A percentile compares a stretch with the other conserved stretches of the same genome.
Evolutionary conservation across 1,140 invertebrate genomes (phyloP).

Genomic region (Drosophila willistoni): DNA sequence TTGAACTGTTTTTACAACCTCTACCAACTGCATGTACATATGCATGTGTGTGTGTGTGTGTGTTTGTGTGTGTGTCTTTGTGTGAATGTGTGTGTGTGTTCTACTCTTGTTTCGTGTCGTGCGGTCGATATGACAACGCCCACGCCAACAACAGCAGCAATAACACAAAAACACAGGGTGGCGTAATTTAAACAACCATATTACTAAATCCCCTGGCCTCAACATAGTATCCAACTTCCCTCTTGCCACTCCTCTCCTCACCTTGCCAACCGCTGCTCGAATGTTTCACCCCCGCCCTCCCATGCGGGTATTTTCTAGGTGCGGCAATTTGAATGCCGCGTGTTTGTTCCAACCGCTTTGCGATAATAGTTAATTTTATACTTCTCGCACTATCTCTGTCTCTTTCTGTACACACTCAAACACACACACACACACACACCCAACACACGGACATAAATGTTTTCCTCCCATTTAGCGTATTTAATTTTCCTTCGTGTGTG

Average conservation of each 20-base stretch:
- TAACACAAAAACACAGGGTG: constrained; percentile 29
- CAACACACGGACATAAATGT: constrained; percentile 51
- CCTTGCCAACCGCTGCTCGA: background rate
- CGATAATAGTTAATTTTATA: constrained; percentile 80
- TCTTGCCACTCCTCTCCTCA: background rate
- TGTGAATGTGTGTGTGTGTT: constrained; percentile 35
- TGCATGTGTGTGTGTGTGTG: constrained; percentile 34
- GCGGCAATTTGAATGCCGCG: constrained; percentile 75
- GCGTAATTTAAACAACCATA: constrained; percentile 76
- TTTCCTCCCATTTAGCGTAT: constrained; percentile 73
- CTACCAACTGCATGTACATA: constrained; percentile 14
- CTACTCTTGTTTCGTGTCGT: constrained; percentile 54
- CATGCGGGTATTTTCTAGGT: constrained; percentile 44
- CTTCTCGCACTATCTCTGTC: constrained; percentile 28
- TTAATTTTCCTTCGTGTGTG: constrained; percentile 52
- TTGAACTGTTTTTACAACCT: constrained; percentile 78
- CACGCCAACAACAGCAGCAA: constrained; percentile 32
- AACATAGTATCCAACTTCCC: constrained; percentile 31
- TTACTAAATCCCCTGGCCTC: constrained; percentile 67
- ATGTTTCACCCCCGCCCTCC: background rate
- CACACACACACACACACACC: background rate
- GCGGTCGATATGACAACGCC: constrained; percentile 80
- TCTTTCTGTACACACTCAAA: constrained; percentile 32
- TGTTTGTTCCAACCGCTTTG: constrained; percentile 78
- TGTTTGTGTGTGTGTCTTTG: constrained; percentile 45